A percentile compares a stretch with the other conserved stretches of the same genome.
Evolutionary conservation across 1,140 invertebrate genomes (phyloP).

Genomic region (Megalopta genalis): DNA sequence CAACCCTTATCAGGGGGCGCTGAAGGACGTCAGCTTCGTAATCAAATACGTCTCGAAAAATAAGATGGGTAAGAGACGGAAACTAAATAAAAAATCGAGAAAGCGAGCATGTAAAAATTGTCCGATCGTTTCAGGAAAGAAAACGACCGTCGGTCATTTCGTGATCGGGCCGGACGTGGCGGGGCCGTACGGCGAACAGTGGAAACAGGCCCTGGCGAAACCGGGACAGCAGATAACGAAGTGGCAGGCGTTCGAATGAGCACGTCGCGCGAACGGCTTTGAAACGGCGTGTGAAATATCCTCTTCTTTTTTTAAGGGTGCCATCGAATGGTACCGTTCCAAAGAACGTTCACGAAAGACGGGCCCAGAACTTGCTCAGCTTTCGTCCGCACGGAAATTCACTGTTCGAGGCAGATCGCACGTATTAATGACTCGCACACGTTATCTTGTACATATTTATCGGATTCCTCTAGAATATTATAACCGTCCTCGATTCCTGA

Average conservation of each 20-base stretch:
- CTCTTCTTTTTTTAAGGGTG: background rate
- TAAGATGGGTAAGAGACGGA: constrained; percentile 72
- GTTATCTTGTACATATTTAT: constrained; percentile 17
- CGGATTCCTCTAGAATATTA: background rate
- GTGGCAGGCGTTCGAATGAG: constrained; percentile 77
- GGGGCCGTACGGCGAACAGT: constrained; percentile 76
- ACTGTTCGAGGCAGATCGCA: background rate
- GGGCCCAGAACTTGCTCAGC: background rate
- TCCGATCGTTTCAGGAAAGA: constrained; percentile 77
- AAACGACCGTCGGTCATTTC: constrained; percentile 81
- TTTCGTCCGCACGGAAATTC: background rate
- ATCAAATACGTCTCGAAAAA: constrained; percentile 78
- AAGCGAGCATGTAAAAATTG: background rate
- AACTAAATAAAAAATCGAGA: too few relatives aligned
- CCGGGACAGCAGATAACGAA: constrained; percentile 76
- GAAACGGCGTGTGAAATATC: too few relatives aligned
- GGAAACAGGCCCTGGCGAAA: constrained; percentile 77
- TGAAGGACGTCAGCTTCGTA: constrained; percentile 77
- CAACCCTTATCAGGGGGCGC: constrained; percentile 76
- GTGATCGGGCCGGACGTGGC: constrained; percentile 79
- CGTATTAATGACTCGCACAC: background rate
- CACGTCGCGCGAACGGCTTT: background rate
- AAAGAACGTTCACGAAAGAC: constrained; percentile 34
- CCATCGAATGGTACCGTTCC: constrained; percentile 47
- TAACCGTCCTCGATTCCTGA: constrained; percentile 34